Base-by-base conservation (phyloP, 2,797 vertebrate species). In the Pelodytes ibericus region DNA sequence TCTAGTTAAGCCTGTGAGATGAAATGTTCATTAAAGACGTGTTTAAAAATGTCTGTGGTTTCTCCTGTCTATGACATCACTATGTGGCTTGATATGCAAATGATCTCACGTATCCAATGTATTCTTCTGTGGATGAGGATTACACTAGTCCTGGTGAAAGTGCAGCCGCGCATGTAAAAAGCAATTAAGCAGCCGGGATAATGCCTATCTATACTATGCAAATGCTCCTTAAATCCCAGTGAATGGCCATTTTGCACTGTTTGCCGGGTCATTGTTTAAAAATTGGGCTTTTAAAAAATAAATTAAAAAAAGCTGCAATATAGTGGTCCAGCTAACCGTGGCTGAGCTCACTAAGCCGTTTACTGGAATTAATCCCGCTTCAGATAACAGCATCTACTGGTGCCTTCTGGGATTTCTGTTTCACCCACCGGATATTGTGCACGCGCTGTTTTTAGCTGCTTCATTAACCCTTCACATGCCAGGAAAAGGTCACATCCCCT, bases 331-430 rank as follows among this genome's bases (percentile, higher is more conserved):
- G 85, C 44, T 84, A 87, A 84, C 78, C 83, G 30, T 81, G 79
- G 83, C 66, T 51, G 85, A 86, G 86, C 86, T 84, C 81, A 86
- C 83, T 87, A 87, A 88, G 84, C 87, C 84, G 82, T 89, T 85
- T 89, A 86, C 88, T 85, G 84, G 89, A 89, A 89, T 88, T 82
- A 88, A 86, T 89, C 87, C 87, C 89, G 81, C 82, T 80, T 85
- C 77, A 80, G 76, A 88, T 89, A 90, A 88, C 87, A 84, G 86
- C 85, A 87, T 84, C 83, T 79, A 61, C n/a, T n/a, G n/a, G 77
- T 82, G 77, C 84, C 89, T 87, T 85, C 87, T 85, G 81, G 82
- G 71, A 49, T 75, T 82, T 83, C 67, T 74, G n/a, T 80, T 82
- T 77, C 80, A 74, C 85, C 83, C 81, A 83, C 87, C 79, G 86